Percentiles rank a stretch among this genome's conserved stretches.
Evolutionary conservation across 2,888 invertebrate species (phyloP).

Genomic region (Ichneumoninae sp.): DNA sequence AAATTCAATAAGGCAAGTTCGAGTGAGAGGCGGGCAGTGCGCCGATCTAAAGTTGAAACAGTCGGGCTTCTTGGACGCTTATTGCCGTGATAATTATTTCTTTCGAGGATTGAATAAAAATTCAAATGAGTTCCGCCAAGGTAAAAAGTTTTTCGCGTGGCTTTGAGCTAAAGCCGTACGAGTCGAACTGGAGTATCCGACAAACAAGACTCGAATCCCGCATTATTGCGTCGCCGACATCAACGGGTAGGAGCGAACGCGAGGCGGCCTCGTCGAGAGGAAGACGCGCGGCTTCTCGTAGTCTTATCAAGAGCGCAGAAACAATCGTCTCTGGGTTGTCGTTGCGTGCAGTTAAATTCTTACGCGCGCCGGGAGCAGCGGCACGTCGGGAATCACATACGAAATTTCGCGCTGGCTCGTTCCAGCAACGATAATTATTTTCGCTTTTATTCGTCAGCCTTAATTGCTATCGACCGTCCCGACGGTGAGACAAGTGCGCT

Average conservation of each 20-base stretch:
- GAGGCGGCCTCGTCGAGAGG: background rate
- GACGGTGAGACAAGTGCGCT: constrained; percentile 72
- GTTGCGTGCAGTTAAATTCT: constrained; percentile 1
- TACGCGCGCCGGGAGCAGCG: background rate
- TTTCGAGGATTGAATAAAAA: constrained; percentile 81
- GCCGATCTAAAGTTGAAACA: constrained; percentile 54
- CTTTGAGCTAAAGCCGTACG: constrained; percentile 44
- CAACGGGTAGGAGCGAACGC: constrained; percentile 63
- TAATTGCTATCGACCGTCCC: constrained; percentile 69
- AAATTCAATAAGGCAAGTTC: constrained; percentile 36
- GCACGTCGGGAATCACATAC: background rate
- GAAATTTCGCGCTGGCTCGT: constrained; percentile 1
- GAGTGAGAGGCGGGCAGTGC: constrained; percentile 5
- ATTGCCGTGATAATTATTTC: constrained; percentile 82
- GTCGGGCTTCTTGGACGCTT: constrained; percentile 66
- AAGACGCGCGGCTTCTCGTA: background rate
- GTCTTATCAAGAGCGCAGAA: background rate
- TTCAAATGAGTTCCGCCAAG: constrained; percentile 79
- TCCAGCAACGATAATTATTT: constrained; percentile 76
- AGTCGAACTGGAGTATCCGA: constrained; percentile 17
- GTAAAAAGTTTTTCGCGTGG: constrained; percentile 74
- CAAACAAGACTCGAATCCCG: constrained; percentile 81
- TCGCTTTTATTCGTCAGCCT: constrained; percentile 71
- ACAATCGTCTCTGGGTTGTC: background rate
- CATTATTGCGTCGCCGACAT: constrained; percentile 80